Base-by-base conservation (phyloP, 2,888 invertebrate species). In the Phlogophora meticulosa region DNA sequence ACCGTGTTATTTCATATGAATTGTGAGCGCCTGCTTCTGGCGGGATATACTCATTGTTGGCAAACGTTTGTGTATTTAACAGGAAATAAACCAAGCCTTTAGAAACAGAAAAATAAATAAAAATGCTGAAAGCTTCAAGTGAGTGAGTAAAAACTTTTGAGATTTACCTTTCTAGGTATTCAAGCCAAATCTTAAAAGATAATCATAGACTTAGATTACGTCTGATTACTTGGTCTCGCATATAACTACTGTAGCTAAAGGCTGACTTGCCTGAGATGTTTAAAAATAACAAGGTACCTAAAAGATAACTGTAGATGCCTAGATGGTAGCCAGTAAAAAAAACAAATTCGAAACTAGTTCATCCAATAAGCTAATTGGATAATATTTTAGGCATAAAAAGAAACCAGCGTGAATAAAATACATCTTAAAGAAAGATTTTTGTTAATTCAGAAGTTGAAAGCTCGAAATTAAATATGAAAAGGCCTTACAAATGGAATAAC, bases 401-500 rank as follows among this genome's bases (percentile, higher is more conserved):
- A 51, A 53, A 51, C 5, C 9, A n/a, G 22, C 13, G 9, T n/a
- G n/a, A 17, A 24, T 17, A 52, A 34, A 43, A 61, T 13, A 4
- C 22, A 34, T 24, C 2, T 4, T 13, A 58, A 43, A 34, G 7
- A 15, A 24, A 58, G 2, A 34, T 43, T 17, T n/a, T 36, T 38
- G 13, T 24, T 38, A 43, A 36, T 22, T 58, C 13, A 38, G 15
- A 17, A 48, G 32, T 15, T 61, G 20, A 24, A 49, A 42, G 15
- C n/a, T 9, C 11, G 0, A n/a, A 61, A 46, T 32, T 11, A 48
- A 69, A 53, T 53, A 43, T 49, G 17, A 43, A 55, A 24, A 49
- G 40, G 10, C 13, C 20, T 43, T 52, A 53, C 28, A 34, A 36
- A 68, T 32, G n/a, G 42, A 40, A 55, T 55, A 76, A 46, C 20